phyloP scores from a whole-genome alignment of 1,140 invertebrate species.

The Leptopilina boulardi region DNA sequence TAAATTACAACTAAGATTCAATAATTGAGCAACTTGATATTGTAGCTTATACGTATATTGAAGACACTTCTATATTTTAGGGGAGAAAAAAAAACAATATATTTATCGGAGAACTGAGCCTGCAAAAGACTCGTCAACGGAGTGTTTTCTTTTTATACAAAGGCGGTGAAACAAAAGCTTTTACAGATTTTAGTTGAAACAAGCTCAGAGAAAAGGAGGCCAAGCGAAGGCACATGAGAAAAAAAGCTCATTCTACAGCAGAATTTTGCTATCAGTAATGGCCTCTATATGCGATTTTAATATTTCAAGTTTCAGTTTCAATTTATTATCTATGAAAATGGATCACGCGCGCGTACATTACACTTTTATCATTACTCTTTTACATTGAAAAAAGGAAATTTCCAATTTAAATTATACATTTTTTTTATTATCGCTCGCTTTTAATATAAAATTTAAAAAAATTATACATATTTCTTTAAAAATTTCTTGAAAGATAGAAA shows the following conservation, averaged over 20 bases:
- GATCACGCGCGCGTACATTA: too few relatives aligned
- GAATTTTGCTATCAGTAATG: neutral
- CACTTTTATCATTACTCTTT: too few relatives aligned
- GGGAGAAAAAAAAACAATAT: neutral
- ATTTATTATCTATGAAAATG: neutral
- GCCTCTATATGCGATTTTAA: neutral
- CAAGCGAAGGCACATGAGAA: conserved; percentile 3
- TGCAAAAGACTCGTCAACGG: conserved; percentile 4
- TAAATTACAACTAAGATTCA: too few relatives aligned
- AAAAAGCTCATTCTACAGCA: neutral
- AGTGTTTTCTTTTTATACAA: conserved; percentile 37
- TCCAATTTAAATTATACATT: too few relatives aligned
- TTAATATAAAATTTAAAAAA: too few relatives aligned
- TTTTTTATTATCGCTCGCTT: too few relatives aligned
- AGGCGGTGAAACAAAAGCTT: conserved; percentile 36
- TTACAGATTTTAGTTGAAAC: conserved; percentile 26
- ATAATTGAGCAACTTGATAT: too few relatives aligned
- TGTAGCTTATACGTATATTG: neutral
- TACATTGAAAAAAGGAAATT: too few relatives aligned
- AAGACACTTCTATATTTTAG: neutral
- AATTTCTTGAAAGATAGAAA: too few relatives aligned
- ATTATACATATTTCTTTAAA: too few relatives aligned
- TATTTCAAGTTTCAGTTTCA: neutral
- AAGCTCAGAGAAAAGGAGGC: neutral
- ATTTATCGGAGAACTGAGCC: neutral